These are phyloP conservation scores for Calliphora vomitoria DNA, from an alignment of 2,888 invertebrate genomes.

Conservation along the genomic window DNA sequence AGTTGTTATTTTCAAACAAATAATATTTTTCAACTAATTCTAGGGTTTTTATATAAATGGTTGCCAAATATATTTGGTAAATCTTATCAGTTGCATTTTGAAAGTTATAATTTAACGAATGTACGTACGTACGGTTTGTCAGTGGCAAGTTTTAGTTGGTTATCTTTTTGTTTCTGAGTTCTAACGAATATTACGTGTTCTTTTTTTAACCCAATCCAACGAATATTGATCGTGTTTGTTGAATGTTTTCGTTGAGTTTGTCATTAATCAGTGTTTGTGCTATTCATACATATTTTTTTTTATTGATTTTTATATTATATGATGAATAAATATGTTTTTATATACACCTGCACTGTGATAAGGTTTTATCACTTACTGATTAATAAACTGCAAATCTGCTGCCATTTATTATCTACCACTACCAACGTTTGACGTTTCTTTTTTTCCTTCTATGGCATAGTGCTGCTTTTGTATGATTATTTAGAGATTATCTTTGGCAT, in stretches of 20 bases:
- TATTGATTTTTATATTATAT: constrained; percentile 30
- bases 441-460: background rate
- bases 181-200: constrained; percentile 25
- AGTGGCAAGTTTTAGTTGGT: constrained; percentile 21
- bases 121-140: no score
- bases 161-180: constrained; percentile 22
- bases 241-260: constrained; percentile 25
- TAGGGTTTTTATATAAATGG: constrained; percentile 65
- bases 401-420: constrained; percentile 14
- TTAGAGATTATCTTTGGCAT: constrained; percentile 11
- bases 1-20: constrained; percentile 43
- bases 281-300: background rate
- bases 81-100: constrained; percentile 65
- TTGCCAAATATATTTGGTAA: constrained; percentile 33
- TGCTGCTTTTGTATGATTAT: background rate
- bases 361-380: constrained; percentile 15
- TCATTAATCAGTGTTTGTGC: constrained; percentile 28
- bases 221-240: constrained; percentile 15
- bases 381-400: constrained; percentile 33
- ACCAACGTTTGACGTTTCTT: background rate
- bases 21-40: constrained; percentile 54
- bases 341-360: background rate
- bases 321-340: background rate
- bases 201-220: background rate
- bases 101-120: constrained; percentile 3